Evolutionary conservation across 1,140 invertebrate genomes (phyloP), one percentile per base, ranked within the genome.

Genomic region (Linepithema humile): DNA sequence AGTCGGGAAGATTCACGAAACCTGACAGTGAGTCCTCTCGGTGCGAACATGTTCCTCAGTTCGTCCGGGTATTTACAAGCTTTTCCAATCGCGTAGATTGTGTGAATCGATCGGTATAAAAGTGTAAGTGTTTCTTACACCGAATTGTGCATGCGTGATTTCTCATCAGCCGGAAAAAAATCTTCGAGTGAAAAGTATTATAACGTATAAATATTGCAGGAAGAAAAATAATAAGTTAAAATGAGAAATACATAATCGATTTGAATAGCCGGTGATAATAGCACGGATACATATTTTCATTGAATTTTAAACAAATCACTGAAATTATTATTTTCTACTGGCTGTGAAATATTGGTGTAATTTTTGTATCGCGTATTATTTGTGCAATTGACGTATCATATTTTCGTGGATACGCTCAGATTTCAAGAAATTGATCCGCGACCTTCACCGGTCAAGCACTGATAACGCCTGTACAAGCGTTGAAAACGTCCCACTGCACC

Each of bases 381-480:
- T 69, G 48, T 32, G 17, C 40, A 40, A 78, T 67, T 29, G 74
- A 60, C 17, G n/a, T 70, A 80, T 80, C 64, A n/a, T 40, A 57
- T 80, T 64, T 67, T 32, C 26, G 12, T 50, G 48, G 50, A 57
- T 80, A 35, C 32, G 62, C 35, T 80, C 35, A 69, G 50, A 80
- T 80, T 80, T 80, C 75, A 69, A 80, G 75, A 80, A 80, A 69
- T 69, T 69, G 75, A 80, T 80, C 75, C 75, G 75, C 48, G 64
- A 80, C 64, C 64, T 80, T 80, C 75, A 70, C 48, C 75, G 50
- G 75, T 55, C 53, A 80, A 70, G 48, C 75, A 57, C 64, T 69
- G 64, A 80, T 80, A 80, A 69, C 64, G 75, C 64, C 45, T 69
- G 32, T 80, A 80, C 75, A 69, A 80, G 64, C 75, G 64, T 55